A percentile compares a stretch with the other conserved stretches of the same genome.
These are phyloP conservation scores for Apostichopus leukothele DNA, from an alignment of 53 echinoderm and acorn worm genomes.

Conservation along the genomic window DNA sequence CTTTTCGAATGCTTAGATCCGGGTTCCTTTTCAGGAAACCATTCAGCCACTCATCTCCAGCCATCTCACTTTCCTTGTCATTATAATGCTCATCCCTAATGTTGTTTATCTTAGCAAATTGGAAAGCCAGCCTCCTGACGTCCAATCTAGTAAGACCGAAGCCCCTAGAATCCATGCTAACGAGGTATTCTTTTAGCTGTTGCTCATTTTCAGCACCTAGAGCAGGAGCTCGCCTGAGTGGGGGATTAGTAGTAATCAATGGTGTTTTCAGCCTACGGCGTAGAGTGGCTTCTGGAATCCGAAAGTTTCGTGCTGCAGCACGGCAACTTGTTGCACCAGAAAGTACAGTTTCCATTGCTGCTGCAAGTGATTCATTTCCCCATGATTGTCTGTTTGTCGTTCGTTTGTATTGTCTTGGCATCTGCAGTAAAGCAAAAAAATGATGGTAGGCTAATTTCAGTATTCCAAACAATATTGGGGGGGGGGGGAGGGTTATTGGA, in stretches of 20 bases:
- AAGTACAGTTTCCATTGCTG: conserved; percentile 29
- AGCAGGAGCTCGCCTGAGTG: conserved; percentile 8
- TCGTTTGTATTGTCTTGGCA: conserved; percentile 16
- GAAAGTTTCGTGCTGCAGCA: conserved; percentile 15
- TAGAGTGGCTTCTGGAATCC: conserved; percentile 18
- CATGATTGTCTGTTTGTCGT: conserved; percentile 1
- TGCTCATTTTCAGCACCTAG: conserved; percentile 40
- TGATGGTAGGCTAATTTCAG: neutral
- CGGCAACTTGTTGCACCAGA: conserved; percentile 40
- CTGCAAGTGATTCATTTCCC: conserved; percentile 28
- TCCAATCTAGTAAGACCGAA: conserved; percentile 23
- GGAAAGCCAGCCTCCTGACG: conserved; percentile 35
- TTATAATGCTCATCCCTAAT: conserved; percentile 3
- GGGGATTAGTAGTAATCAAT: conserved; percentile 23
- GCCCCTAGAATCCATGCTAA: conserved; percentile 39
- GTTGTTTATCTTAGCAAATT: conserved; percentile 22
- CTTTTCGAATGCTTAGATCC: conserved; percentile 32
- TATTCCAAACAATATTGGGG: neutral
- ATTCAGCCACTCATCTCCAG: conserved; percentile 24
- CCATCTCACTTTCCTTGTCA: conserved; percentile 22
- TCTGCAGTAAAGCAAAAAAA: conserved; percentile 1
- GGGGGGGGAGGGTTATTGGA: neutral
- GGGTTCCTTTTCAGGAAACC: conserved; percentile 29
- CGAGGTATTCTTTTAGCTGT: conserved; percentile 27
- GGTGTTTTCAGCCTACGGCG: conserved; percentile 41